Base-by-base conservation (phyloP, 2,888 invertebrate genomes). In the Conistra vaccinii region DNA sequence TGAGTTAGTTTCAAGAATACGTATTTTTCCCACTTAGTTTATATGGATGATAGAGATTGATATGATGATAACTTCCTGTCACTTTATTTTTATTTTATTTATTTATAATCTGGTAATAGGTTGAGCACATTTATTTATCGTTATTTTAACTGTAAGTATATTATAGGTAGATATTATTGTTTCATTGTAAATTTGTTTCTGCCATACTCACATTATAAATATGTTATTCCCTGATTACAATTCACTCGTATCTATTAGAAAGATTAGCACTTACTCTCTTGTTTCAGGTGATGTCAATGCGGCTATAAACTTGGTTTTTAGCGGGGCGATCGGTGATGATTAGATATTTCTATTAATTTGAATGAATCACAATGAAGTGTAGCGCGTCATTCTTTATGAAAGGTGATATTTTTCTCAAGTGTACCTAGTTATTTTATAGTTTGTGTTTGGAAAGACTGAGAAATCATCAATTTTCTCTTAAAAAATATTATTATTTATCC, bases 251-350 rank as follows among this genome's bases (percentile, higher is more conserved):
- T 60, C 29, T 45, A 70, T 60, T 70, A 10, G 17, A 69, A 75
- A 69, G 1, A 45, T 48, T 29, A 80, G 17, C n/a, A 61, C 14
- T 48, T 55, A 35, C 20, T 65, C 4, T 20, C 61, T 61, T 63
- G 65, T 94, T 93, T 20, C 93, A 96, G 99, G 99, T 71, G 98
- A 99, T 92, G 98, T 99, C 5, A 98, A 98, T 90, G 98, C 98
- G 32, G 99, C 99, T 26, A 98, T 99, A 74, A 99, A 99, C 93
- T 97, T 99, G 70, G 98, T 99, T 35, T 98, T 99, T 90, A 98
- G 95, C 72, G 96, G 96, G 63, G 95, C 94, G 20, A 94, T 96
- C 70, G 93, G 92, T 58, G 95, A 96, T 57, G 93, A 95, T 74
- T 95, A 92, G 71, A 68, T 57, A 60, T 68, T 61, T 29, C 3